Base-by-base conservation (phyloP, 2,113 vertebrate species). In the Callionymus lyra region DNA sequence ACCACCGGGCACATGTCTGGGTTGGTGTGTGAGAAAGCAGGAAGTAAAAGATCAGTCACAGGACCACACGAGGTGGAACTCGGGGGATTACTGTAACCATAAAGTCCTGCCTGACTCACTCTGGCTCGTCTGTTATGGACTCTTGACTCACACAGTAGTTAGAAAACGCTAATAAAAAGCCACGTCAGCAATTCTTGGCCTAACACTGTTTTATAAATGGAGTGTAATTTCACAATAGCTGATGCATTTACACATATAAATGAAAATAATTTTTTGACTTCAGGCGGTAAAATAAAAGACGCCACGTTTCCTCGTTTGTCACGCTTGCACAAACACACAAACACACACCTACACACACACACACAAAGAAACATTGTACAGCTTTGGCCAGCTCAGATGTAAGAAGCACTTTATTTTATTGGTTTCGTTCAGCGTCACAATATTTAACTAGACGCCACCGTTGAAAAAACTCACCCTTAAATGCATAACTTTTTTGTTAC, bases 201-300 rank as follows among this genome's bases (percentile, higher is more conserved):
- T 67, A 59, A 67, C 66, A 53, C 68, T 74, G 67, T 82, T 78
- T 79, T 74, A 83, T 82, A 81, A 82, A 80, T 73, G 71, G 63
- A 47, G 57, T 34, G 16, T 31, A 54, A 51, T 41, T 64, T 27
- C 8, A 27, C 21, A 5, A 27, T 8, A 27, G 21, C 21, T 4
- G 21, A 27, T 27, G 21, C 11, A 40, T 17, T 43, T 27, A 59
- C 34, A 19, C 11, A 50, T 9, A 37, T 31, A 43, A 10, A 19
- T 12, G n/a, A 6, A 31, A 6, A 13, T 3, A 35, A n/a, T 16
- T 19, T 27, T 27, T 27, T 8, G 4, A 27, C 21, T 5, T 8
- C 21, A 4, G 8, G 21, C 21, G 8, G 8, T 27, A 27, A 27
- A 27, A 27, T 1, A 36, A 65, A 46, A 43, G 50, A 65, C 41